These are phyloP conservation scores for Cryptomyrus ogoouensis DNA, from an alignment of 2,113 vertebrate species.

Conservation along the genomic window DNA sequence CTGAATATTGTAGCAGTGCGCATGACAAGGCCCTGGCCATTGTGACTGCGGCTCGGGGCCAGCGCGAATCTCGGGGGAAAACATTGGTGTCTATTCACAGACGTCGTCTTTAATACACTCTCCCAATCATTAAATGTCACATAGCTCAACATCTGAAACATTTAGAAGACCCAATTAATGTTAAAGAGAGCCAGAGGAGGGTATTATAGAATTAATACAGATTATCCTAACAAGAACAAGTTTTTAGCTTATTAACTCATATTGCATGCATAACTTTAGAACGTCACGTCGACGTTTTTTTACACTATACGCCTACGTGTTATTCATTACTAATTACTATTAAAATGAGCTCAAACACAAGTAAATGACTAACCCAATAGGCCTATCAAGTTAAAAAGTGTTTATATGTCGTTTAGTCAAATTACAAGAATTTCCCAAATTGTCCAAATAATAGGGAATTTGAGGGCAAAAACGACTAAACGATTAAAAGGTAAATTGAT, in stretches of 20 bases:
- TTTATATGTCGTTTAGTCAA: not conserved
- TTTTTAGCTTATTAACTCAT: conserved; percentile 29
- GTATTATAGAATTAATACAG: conserved; percentile 33
- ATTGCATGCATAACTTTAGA: conserved; percentile 16
- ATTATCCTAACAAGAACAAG: conserved; percentile 30
- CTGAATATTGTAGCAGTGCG: conserved; percentile 66
- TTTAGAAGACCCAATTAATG: conserved; percentile 65
- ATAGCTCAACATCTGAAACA: conserved; percentile 60
- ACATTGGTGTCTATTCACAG: conserved; percentile 84
- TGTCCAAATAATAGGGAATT: not conserved
- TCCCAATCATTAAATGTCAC: conserved; percentile 63
- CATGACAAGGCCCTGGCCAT: conserved; percentile 72
- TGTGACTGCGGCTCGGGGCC: conserved; percentile 80
- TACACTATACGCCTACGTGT: not conserved
- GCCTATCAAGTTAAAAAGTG: not conserved
- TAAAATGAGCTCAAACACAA: not conserved
- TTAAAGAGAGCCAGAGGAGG: conserved; percentile 43
- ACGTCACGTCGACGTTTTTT: not conserved
- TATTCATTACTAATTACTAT: not conserved
- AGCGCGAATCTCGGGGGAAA: conserved; percentile 68
- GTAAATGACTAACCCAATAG: not conserved
- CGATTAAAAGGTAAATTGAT: not conserved
- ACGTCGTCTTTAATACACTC: conserved; percentile 59
- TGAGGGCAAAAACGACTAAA: not conserved
- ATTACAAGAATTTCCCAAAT: not conserved